Evolutionary conservation across 2,797 vertebrate species (phyloP), one percentile per base, ranked within the genome.

Genomic region (Siniperca obscura): DNA sequence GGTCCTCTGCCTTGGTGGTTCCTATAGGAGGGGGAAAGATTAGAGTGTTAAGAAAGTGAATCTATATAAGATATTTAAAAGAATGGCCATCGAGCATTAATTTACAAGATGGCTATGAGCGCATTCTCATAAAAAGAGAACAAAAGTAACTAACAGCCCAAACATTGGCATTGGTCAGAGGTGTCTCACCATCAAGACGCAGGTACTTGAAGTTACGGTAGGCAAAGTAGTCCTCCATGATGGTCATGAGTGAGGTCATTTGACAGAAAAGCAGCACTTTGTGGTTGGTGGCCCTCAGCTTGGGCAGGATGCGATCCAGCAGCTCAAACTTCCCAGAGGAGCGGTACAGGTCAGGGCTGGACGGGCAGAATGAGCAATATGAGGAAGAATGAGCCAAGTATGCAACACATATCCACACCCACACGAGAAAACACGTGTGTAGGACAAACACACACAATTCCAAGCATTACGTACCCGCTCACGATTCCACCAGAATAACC

Each of bases 201-300:
- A 99, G 96, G 95, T 99, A 99, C 90, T 99, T 99, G 92, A 99
- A 99, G 87, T 95, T 98, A 0, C 98, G 97, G 81, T 97, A 99
- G 0, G 97, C 97, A 4, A 99, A 99, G 83, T 99, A 99, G 70
- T 99, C 98, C 77, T 99, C 98, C 98, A 99, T 99, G 93, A 99
- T 99, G 87, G 98, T 99, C 98, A 99, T 99, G 81, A 99, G 97
- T 0, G 98, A 93, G 44, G 98, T 99, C 98, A 99, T 99, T 89
- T 99, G 98, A 94, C 98, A 99, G 95, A 99, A 99, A 1, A 99
- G 98, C 91, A 99, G 96, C 93, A 99, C 98, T 92, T 98, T 99
- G 93, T 99, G 98, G 91, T 96, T 95, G 88, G 98, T 99, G 86
- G 96, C 97, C 34, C 97, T 93, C 14, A 99, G 96, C 64, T 99